A percentile compares a stretch with the other conserved stretches of the same genome.
Conservation (phyloP, 1,140 invertebrate genomes). For the Halotydeus destructor region DNA sequence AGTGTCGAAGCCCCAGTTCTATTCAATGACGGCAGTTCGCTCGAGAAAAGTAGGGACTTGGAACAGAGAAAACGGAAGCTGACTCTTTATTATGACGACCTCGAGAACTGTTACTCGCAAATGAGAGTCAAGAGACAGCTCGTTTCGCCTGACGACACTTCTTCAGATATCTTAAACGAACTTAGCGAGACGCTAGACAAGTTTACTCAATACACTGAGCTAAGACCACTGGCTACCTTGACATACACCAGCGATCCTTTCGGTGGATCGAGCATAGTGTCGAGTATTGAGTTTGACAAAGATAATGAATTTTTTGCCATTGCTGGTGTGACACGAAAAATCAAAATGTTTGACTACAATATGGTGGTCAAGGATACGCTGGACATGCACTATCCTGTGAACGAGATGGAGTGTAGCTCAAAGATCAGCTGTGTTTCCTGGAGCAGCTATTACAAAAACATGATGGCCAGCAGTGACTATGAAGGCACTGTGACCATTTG, state of each 20-base stretch:
- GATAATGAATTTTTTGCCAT: conserved; percentile 91
- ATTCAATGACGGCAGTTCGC: no score
- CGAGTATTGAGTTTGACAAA: conserved; percentile 87
- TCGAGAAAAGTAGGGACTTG: no score
- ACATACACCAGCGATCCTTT: conserved; percentile 74
- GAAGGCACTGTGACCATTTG: conserved; percentile 81
- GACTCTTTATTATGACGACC: conserved; percentile 70
- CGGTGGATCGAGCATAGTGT: conserved; percentile 78
- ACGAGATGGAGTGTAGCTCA: conserved; percentile 77
- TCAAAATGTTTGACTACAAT: conserved; percentile 70
- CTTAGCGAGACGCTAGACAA: conserved; percentile 71
- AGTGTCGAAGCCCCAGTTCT: no score
- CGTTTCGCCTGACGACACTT: conserved; percentile 17
- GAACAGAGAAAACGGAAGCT: conserved; percentile 43
- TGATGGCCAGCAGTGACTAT: conserved; percentile 81
- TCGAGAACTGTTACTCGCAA: conserved; percentile 65
- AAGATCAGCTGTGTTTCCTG: conserved; percentile 89
- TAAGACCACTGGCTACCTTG: conserved; percentile 59
- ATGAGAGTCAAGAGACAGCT: conserved; percentile 45
- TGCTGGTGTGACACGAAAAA: conserved; percentile 82
- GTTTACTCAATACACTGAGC: conserved; percentile 58
- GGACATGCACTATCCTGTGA: conserved; percentile 75
- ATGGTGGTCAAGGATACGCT: conserved; percentile 57
- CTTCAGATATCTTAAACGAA: conserved; percentile 37
- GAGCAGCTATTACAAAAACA: conserved; percentile 76